Base-by-base conservation (phyloP, 35 echinoderm and acorn worm genomes). In the Acanthaster planci region DNA sequence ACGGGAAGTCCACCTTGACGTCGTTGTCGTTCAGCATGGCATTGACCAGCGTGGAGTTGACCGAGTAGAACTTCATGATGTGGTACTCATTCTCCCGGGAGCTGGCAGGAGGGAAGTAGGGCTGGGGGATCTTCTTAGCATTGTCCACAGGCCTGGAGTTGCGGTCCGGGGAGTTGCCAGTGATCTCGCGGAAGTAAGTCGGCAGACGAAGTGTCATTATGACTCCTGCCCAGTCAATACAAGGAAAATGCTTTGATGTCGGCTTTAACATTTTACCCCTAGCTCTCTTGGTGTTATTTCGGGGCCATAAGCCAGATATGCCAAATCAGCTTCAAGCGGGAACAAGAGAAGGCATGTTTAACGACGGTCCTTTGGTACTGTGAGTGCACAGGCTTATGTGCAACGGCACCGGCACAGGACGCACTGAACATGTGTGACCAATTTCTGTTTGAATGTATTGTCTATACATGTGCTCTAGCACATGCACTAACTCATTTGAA, bases 21-120 rank as follows among this genome's bases (percentile, higher is more conserved):
- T 75, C 76, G 21, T 42, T 84, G 51, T 90, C 79, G 29, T 58
- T 81, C 0, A 90, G 60, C 60, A 90, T 83, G 37, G 60, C 80
- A 55, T 83, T 90, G 35, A 90, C 87, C n/a, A 90, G 87, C 32
- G 60, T 83, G 17, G 87, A 90, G 67, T 40, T 82, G 40, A 90
- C 82, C 1, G 79, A 83, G 80, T 90, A 90, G 51, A 90, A 90
- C 64, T 90, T 90, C 87, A 90, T 90, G 32, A 90, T 90, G 55
- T 90, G 87, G 80, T 90, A 90, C 67, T 90, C 87, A 8, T 81
- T 83, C 53, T 90, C 80, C 26, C 82, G 83, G 26, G 87, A 90
- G 64, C 87, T 90, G 1, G 87, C 87, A 35, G 87, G 87, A 34
- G 87, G 87, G 44, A 90, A 90, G 79, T 83, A 90, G 7, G 87